Evolutionary conservation across 2,888 invertebrate genomes (phyloP), one percentile per base, ranked within the genome.

Genomic region (Idaea biselata): DNA sequence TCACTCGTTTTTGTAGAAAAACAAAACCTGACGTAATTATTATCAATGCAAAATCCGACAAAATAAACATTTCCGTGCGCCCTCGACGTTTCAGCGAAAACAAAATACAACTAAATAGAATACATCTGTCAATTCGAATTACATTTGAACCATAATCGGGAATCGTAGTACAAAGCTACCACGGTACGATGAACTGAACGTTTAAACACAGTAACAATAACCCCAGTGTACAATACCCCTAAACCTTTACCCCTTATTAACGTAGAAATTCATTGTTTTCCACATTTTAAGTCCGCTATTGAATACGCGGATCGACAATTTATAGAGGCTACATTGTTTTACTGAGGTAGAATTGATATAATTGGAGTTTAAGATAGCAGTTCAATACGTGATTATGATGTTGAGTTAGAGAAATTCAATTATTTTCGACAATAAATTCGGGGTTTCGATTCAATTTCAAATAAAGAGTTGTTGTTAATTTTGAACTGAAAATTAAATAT

Each of bases 211-310:
- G 44, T 77, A 78, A 82, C 77, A 74, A 78, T 81, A 82, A 82
- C 84, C 84, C 82, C 80, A 75, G 75, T 75, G 69, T 64, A 78
- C 77, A 79, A 80, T 77, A 70, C 76, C 69, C 78, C 69, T 83
- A 85, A 85, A 83, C 89, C 86, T 82, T 83, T 80, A 82, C 84
- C 86, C 88, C 89, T 85, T 87, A 89, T 91, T 91, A 89, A 82
- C 85, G 84, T 79, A 82, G 75, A 83, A 75, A 82, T 76, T 84
- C 86, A 91, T 93, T 93, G 91, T 93, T 90, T 90, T 85, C 84
- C 77, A 86, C 81, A 86, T 88, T 90, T 85, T 86, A 88, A 87
- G 87, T 78, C 74, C 72, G 71, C 75, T 72, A 78, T 82, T 83
- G 77, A 83, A 83, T 73, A 72, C 69, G 70, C 67, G 73, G 74